Conservation (phyloP, 2,888 invertebrate genomes). For the Drosophila tripunctata region DNA sequence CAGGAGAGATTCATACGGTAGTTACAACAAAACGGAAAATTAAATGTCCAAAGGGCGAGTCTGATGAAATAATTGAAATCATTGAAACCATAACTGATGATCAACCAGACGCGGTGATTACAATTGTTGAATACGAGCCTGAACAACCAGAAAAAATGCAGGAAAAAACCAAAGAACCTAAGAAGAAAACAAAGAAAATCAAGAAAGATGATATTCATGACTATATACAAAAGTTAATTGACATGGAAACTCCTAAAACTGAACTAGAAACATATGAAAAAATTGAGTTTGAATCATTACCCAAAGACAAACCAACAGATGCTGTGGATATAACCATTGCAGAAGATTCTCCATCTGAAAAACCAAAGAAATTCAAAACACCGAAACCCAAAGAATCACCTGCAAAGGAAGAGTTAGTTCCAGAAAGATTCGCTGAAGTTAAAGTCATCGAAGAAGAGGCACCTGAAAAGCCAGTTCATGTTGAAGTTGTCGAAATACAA, state of each 20-base stretch:
- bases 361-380: constrained; percentile 78
- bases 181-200: constrained; percentile 80
- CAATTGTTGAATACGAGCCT: constrained; percentile 73
- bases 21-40: constrained; percentile 84
- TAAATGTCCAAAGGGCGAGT: constrained; percentile 83
- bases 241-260: constrained; percentile 78
- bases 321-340: constrained; percentile 43
- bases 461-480: constrained; percentile 32
- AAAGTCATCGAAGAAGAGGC: constrained; percentile 63
- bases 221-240: constrained; percentile 79
- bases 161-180: constrained; percentile 75
- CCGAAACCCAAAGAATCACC: constrained; percentile 57
- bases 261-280: constrained; percentile 84
- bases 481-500: constrained; percentile 74
- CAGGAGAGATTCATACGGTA: constrained; percentile 83
- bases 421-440: constrained; percentile 52
- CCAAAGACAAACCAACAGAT: constrained; percentile 62
- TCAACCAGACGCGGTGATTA: constrained; percentile 80
- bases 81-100: constrained; percentile 81
- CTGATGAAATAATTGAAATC: constrained; percentile 83
- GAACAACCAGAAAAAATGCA: constrained; percentile 78
- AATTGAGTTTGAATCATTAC: constrained; percentile 77
- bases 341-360: constrained; percentile 72
- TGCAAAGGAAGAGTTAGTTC: constrained; percentile 34
- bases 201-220: constrained; percentile 80